phyloP scores from a whole-genome alignment of 2,113 vertebrate species.

The Gopherus flavomarginatus region DNA sequence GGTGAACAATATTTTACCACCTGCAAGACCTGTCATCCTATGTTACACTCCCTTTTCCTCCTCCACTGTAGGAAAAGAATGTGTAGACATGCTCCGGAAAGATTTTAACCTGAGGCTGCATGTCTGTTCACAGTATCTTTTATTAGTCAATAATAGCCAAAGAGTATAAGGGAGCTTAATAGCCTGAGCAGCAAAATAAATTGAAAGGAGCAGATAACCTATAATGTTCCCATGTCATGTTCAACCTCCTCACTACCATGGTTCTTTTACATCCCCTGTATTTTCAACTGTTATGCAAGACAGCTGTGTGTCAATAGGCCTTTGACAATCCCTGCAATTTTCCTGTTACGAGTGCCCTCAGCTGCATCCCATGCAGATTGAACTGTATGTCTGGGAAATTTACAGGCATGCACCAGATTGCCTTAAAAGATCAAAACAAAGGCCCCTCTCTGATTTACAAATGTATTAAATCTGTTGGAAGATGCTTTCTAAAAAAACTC shows the following conservation, averaged over 20 bases:
- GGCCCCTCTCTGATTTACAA: neutral
- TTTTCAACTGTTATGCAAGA: neutral
- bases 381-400: neutral
- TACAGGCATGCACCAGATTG: neutral
- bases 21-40: neutral
- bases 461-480: neutral
- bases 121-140: neutral
- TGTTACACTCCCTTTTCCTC: neutral
- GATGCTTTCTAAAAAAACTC: neutral
- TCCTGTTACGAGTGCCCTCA: neutral
- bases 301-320: neutral
- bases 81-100: neutral
- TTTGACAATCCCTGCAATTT: neutral
- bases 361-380: neutral
- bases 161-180: neutral
- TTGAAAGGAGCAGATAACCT: constrained; percentile 31
- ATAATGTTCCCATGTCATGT: constrained; percentile 22
- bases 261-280: neutral
- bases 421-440: neutral
- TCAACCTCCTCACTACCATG: neutral
- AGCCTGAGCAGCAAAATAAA: constrained; percentile 3
- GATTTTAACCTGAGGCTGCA: neutral
- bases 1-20: rapidly evolving
- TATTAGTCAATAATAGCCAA: constrained; percentile 6
- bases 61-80: neutral